Evolutionary conservation across 1,140 invertebrate genomes (phyloP).

Genomic region (Euschistus heros): DNA sequence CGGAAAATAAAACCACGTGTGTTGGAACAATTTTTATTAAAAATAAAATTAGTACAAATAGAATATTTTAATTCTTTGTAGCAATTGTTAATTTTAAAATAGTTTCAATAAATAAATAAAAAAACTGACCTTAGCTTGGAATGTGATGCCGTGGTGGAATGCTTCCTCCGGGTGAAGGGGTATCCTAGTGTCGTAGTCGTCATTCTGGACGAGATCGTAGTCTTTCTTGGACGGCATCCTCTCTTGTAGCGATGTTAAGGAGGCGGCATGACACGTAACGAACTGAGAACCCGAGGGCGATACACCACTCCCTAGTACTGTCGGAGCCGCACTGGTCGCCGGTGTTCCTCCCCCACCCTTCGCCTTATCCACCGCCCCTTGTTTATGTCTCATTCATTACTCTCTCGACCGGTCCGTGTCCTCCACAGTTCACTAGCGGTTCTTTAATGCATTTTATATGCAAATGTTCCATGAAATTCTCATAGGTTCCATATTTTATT

Average conservation of each 20-base stretch:
- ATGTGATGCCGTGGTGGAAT: constrained; percentile 91
- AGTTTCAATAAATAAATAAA: no score
- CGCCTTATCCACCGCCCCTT: background rate
- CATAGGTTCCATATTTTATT: no score
- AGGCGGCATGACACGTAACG: constrained; percentile 6
- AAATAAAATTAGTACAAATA: no score
- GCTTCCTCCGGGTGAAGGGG: constrained; percentile 91
- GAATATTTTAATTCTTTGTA: no score
- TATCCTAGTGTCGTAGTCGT: constrained; percentile 87
- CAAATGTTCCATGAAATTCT: no score
- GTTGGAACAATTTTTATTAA: no score
- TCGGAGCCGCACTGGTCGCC: background rate
- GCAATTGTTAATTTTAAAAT: no score
- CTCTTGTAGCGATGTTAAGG: background rate
- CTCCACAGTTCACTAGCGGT: no score
- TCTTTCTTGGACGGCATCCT: constrained; percentile 74
- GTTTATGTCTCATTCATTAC: no score
- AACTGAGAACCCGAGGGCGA: background rate
- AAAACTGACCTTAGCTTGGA: constrained; percentile 81
- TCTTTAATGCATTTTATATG: no score
- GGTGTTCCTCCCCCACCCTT: background rate
- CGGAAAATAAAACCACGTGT: no score
- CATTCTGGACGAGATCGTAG: constrained; percentile 89
- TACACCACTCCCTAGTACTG: background rate
- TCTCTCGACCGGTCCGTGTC: no score